Conservation (phyloP, 2,797 vertebrate genomes). For the Gorsachius magnificus region DNA sequence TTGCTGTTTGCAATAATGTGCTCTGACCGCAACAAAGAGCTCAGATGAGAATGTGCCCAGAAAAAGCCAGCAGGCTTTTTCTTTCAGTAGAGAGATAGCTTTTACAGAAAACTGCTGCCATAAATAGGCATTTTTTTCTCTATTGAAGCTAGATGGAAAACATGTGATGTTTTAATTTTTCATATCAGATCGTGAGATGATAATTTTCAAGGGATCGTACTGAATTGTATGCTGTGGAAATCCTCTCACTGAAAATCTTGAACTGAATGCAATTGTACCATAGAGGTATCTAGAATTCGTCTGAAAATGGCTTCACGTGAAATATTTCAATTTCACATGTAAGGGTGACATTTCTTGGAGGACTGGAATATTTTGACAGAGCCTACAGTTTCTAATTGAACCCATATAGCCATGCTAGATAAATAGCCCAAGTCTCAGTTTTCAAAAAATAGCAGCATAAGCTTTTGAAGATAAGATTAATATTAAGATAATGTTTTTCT, state of each 20-base stretch:
- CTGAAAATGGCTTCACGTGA: background rate
- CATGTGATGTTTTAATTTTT: constrained; percentile 15
- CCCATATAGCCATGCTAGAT: background rate
- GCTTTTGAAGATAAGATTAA: constrained; percentile 46
- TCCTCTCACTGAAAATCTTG: background rate
- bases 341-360: background rate
- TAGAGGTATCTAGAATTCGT: background rate
- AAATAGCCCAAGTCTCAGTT: constrained; percentile 1
- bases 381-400: background rate
- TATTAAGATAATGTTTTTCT: constrained; percentile 61
- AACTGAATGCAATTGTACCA: background rate
- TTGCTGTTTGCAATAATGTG: background rate
- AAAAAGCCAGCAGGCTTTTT: background rate
- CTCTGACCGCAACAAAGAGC: background rate
- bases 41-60: constrained; percentile 15
- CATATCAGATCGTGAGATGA: background rate
- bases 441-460: constrained; percentile 39
- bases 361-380: background rate
- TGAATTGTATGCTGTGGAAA: background rate
- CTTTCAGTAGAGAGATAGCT: background rate
- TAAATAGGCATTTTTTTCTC: background rate
- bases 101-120: constrained; percentile 22
- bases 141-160: background rate
- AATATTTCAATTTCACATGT: background rate
- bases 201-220: background rate